These are phyloP conservation scores for Tachina fera DNA, from an alignment of 2,888 invertebrate genomes.

Conservation along the genomic window DNA sequence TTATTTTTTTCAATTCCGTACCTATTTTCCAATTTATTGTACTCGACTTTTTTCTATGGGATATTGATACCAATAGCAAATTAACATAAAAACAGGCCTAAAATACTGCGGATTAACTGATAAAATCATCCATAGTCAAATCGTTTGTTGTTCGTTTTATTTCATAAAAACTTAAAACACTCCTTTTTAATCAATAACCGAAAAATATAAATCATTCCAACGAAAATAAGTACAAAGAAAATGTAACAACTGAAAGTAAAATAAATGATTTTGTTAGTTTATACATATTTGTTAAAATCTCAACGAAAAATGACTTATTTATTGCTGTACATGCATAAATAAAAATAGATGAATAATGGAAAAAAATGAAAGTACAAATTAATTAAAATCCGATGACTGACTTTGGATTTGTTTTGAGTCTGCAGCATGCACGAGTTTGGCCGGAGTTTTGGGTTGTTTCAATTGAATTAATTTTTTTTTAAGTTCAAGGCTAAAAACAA, in stretches of 20 bases:
- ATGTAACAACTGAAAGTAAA: slow-evolving; percentile 29
- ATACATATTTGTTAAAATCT: slow-evolving; percentile 10
- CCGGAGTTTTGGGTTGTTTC: not conserved
- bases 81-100: too few species aligned
- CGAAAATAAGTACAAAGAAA: not conserved
- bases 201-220: slow-evolving; percentile 39
- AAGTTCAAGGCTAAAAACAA: slow-evolving; percentile 66
- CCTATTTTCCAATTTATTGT: too few species aligned
- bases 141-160: not conserved
- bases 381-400: slow-evolving; percentile 35
- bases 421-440: not conserved
- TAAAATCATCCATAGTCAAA: not conserved
- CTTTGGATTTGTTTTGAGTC: slow-evolving; percentile 7
- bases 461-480: slow-evolving; percentile 43
- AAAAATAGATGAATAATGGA: not conserved
- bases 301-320: not conserved
- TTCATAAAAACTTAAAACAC: slow-evolving; percentile 29
- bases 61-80: too few species aligned
- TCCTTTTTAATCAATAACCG: slow-evolving; percentile 48
- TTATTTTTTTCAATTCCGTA: too few species aligned
- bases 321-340: slow-evolving; percentile 16
- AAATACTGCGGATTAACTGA: not conserved
- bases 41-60: too few species aligned
- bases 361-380: slow-evolving; percentile 60
- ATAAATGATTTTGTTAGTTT: slow-evolving; percentile 30